Evolutionary conservation across 1,140 invertebrate genomes (phyloP), one percentile per base, ranked within the genome.

Genomic region (Orius laevigatus): DNA sequence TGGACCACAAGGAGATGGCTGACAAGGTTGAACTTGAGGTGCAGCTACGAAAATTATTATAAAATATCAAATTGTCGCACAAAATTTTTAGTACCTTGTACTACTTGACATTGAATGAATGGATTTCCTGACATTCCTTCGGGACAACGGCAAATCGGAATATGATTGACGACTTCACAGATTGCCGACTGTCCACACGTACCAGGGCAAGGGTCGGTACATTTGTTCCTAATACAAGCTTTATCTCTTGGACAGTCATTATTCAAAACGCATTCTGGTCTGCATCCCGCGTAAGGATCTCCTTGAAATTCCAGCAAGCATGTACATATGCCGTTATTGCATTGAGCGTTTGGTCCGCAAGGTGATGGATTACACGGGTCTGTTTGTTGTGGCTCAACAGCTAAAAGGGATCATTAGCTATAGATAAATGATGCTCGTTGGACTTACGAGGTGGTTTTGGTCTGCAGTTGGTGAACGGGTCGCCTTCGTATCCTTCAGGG

Each of bases 1-100:
- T 0, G 76, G 69, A n/a, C 80, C 85, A 62, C 85, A 90, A 1
- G 78, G 77, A 18, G 75, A 79, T 14, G 78, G 76, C 52, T 73
- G 66, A 54, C 78, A 78, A 9, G 75, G 73, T 52, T 60, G 56
- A 31, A 49, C 32, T 31, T 77, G 62, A 31, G 56, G 57, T 16
- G 47, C 49, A 25, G 46, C 48, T 52, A 25, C 15, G 33, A 54
- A 32, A 25, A 41, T 41, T 18, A 16, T 42, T 11, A 4, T 11
- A 42, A 16, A 14, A 14, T 11, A 6, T 42, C 40, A 6, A 42
- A 16, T 3, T 3, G 10, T 16, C 19, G n/a, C 14, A 40, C 12
- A 12, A 12, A 12, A 12, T 5, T 40, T 40, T 40, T 14, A 19
- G 40, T 42, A 42, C 40, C 40, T 42, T 5, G 5, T 11, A 59